Base-by-base conservation (phyloP, 2,888 invertebrate genomes). In the Chymomyza fuscimana region DNA sequence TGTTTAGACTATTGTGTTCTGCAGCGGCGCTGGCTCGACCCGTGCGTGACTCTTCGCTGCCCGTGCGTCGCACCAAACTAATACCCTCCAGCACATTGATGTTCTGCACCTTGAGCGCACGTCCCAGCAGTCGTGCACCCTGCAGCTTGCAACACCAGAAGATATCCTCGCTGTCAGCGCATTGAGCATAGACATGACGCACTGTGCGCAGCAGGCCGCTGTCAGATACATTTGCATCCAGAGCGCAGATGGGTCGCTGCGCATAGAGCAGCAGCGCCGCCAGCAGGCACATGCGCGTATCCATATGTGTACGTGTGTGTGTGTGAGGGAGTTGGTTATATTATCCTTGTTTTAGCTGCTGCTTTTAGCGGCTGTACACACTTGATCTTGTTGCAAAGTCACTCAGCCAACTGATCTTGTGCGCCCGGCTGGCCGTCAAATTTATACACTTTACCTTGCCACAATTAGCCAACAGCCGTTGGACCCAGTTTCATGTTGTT, bases 71-170 rank as follows among this genome's bases (percentile, higher is more conserved):
- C 50, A 94, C 93, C 69, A 95, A 90, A 9, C 93, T 92, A 25
- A 95, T 92, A 51, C 95, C 95, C 60, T 95, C 94, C 51, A 94
- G 81, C 46, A 95, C 89, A 46, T 94, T 93, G 52, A 95, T 93
- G 50, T 93, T 92, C 69, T 94, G 94, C 84, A 94, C 93, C 74
- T 94, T 93, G 0, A 94, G 91, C 0, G 95, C 95, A 19, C 95
- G 92, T 74, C 95, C 94, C 15, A 94, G 92, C 54, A 95, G 91
- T 86, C 94, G 95, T 0, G 94, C 92, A 0, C 95, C 94, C 88
- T 95, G 94, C 67, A 95, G 92, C 91, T 96, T 95, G 80, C 95
- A 93, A 89, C 96, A 96, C 93, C 94, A 94, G 78, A 94, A 91
- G 65, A 95, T 92, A 85, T 95, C 94, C 74, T 94, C 93, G 60